Base-by-base conservation (phyloP, 92 coral and sea anemone species). In the Siderastrea radians region DNA sequence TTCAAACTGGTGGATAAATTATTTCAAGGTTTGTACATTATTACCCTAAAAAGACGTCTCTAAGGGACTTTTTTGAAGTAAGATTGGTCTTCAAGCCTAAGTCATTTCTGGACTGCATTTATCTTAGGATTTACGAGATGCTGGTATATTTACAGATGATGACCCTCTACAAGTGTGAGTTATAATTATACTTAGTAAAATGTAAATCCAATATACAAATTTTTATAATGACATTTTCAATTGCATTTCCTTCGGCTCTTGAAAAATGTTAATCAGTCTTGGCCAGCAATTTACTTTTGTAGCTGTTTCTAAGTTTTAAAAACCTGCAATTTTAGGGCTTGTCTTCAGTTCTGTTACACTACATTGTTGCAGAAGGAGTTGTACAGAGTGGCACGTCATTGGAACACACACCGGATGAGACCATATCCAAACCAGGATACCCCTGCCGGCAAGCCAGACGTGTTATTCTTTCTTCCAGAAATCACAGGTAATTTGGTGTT, bases 1-100 rank as follows among this genome's bases (percentile, higher is more conserved):
- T 26, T 71, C 87, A 44, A 49, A 69, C 66, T 83, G 87, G 87
- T 83, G 87, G 87, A 69, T 83, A 7, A 83, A 83, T 16, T 72
- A 68, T 53, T 83, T 83, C 19, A 71, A 83, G 84, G 84, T 80
- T 60, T 13, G 63, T 80, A 46, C 13, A 10, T 59, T 9, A 59
- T 9, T 14, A 14, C 14, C 14, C 14, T 11, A 6, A 59, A 59
- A 59, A 14, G n/a, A 10, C 64, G 13, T n/a, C 64, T 14, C 2
- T 59, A 59, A 14, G n/a, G 14, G 14, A 9, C n/a, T 4, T 14
- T 3, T n/a, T 9, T 59, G 10, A 3, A 14, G 14, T 59, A 59
- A 3, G 14, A 6, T 6, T 3, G 14, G 64, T 59, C 64, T 26
- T 26, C 38, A 26, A 26, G 38, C 38, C 38, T 26, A 26, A 59